Conservation (phyloP, 2,113 vertebrate genomes). For the Ptilonorhynchus violaceus region DNA sequence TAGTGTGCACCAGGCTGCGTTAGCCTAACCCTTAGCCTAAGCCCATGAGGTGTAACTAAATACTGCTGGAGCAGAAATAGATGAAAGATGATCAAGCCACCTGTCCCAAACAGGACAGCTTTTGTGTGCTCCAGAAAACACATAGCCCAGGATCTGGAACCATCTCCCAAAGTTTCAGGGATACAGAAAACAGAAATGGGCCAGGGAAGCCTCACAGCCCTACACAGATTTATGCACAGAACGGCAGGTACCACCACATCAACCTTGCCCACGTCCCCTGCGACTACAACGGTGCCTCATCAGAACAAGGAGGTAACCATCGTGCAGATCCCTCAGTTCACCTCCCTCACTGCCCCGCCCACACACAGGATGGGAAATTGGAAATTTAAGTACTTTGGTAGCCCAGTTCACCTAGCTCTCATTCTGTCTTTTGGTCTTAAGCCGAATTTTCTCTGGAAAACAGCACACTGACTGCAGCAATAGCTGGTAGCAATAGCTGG, state of each 20-base stretch:
- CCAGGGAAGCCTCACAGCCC: neutral
- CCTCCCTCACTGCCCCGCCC: neutral
- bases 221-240: neutral
- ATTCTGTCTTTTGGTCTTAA: neutral
- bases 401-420: neutral
- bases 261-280: no score
- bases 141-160: neutral
- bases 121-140: neutral
- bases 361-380: neutral
- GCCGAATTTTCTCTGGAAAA: neutral
- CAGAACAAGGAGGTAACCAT: neutral
- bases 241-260: fast-evolving
- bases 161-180: neutral
- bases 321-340: neutral
- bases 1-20: fast-evolving
- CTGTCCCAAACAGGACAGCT: neutral
- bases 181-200: neutral
- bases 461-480: neutral
- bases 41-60: neutral
- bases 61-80: neutral
- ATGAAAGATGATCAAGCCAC: neutral
- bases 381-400: neutral
- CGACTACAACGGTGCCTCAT: neutral
- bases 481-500: neutral
- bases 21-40: neutral